Conservation (phyloP, 2,797 vertebrate species). For the Carapus acus region DNA sequence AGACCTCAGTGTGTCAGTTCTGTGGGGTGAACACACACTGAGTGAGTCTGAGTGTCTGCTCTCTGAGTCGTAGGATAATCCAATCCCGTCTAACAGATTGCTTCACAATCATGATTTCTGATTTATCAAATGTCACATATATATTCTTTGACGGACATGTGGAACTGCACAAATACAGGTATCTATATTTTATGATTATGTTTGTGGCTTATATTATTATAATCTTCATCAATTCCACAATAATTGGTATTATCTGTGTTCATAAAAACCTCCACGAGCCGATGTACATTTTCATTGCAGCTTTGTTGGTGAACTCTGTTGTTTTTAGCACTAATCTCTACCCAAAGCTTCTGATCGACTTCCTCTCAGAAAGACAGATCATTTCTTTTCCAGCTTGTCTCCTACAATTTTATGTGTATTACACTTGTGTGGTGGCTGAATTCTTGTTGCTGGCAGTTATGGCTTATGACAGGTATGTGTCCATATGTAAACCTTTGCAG, state of each 20-base stretch:
- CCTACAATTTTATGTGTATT: slow-evolving; percentile 21
- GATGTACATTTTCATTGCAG: slow-evolving; percentile 54
- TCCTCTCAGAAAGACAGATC: slow-evolving; percentile 34
- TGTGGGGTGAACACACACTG: no score
- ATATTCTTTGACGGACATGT: slow-evolving; percentile 31
- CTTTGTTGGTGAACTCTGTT: slow-evolving; percentile 36
- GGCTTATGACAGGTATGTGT: slow-evolving; percentile 44
- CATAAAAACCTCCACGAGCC: slow-evolving; percentile 49
- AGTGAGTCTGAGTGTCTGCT: no score
- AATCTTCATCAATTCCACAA: slow-evolving; percentile 28
- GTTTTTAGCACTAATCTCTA: slow-evolving; percentile 25
- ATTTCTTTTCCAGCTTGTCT: slow-evolving; percentile 26
- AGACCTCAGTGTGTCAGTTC: no score
- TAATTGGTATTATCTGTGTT: slow-evolving; percentile 29
- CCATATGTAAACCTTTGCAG: slow-evolving; percentile 44
- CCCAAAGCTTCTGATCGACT: slow-evolving; percentile 38
- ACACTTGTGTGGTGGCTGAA: slow-evolving; percentile 16
- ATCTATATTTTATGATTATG: slow-evolving; percentile 29
- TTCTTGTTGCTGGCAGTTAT: slow-evolving; percentile 41
- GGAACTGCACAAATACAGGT: slow-evolving; percentile 25
- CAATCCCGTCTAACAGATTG: no score
- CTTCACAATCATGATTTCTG: no score
- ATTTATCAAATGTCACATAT: slow-evolving; percentile 1
- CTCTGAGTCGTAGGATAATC: no score
- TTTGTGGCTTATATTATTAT: slow-evolving; percentile 25